phyloP scores from a whole-genome alignment of 2,113 vertebrate genomes.

The Cyprinodon variegatus region DNA sequence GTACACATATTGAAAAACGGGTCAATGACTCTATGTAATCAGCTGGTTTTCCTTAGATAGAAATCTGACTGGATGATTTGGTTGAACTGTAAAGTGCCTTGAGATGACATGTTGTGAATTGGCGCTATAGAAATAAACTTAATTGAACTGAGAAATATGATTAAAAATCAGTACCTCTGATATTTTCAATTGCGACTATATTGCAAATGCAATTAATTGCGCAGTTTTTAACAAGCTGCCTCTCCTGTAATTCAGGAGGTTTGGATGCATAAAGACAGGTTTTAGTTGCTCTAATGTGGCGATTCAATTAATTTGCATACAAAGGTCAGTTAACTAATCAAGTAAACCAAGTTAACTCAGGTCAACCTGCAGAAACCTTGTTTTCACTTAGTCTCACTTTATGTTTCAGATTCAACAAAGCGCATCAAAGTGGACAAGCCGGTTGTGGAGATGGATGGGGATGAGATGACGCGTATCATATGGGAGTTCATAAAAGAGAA shows the following conservation, averaged over 20 bases:
- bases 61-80: too few relatives aligned
- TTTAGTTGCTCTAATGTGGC: background rate
- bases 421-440: conserved; percentile 94
- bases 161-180: too few relatives aligned
- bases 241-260: background rate
- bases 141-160: too few relatives aligned
- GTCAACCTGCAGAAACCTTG: background rate
- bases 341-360: background rate
- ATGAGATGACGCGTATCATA: conserved; percentile 98
- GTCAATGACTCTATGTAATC: too few relatives aligned
- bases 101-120: too few relatives aligned
- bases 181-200: too few relatives aligned
- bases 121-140: too few relatives aligned
- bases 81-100: too few relatives aligned
- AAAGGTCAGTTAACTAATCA: background rate
- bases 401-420: conserved; percentile 84
- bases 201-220: too few relatives aligned
- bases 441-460: conserved; percentile 97
- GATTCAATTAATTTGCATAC: background rate
- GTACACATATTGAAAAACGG: too few relatives aligned
- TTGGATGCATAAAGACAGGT: background rate
- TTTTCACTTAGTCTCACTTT: background rate
- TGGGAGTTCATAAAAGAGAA: conserved; percentile 99
- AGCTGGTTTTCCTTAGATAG: too few relatives aligned
- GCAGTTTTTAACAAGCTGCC: too few relatives aligned